These are phyloP conservation scores for Melanotaenia duboulayi DNA, from an alignment of 2,113 vertebrate genomes.

Conservation along the genomic window DNA sequence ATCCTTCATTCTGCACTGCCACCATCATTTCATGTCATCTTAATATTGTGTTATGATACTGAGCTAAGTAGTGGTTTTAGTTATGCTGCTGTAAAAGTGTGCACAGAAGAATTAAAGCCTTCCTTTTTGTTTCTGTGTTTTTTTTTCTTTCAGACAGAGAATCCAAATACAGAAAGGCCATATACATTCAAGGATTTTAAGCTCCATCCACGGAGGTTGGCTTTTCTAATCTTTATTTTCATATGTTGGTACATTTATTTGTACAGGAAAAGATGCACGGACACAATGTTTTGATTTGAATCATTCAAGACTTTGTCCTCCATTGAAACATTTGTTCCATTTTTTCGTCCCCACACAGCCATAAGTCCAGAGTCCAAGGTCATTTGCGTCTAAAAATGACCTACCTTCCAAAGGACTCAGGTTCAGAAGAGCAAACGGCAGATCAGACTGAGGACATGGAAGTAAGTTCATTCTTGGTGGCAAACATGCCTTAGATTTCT, in stretches of 20 bases:
- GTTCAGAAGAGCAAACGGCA: slow-evolving; percentile 87
- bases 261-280: neutral
- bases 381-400: slow-evolving; percentile 98
- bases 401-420: slow-evolving; percentile 91
- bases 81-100: slow-evolving; percentile 5
- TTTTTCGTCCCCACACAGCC: slow-evolving; percentile 77
- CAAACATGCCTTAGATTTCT: neutral
- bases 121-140: slow-evolving; percentile 41
- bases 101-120: slow-evolving; percentile 15
- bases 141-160: slow-evolving; percentile 91
- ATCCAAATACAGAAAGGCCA: slow-evolving; percentile 92
- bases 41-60: slow-evolving; percentile 14
- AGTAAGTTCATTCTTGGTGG: slow-evolving; percentile 76
- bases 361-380: slow-evolving; percentile 97
- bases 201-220: slow-evolving; percentile 96
- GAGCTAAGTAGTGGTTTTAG: neutral
- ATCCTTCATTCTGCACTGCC: slow-evolving; percentile 10
- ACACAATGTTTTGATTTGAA: neutral
- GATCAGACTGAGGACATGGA: slow-evolving; percentile 91
- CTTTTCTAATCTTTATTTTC: slow-evolving; percentile 33
- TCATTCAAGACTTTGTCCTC: neutral
- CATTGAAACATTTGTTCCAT: slow-evolving; percentile 7
- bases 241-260: slow-evolving; percentile 13
- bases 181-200: slow-evolving; percentile 98
- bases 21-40: slow-evolving; percentile 37